phyloP scores from a whole-genome alignment of 2,113 vertebrate species.

The Poicephalus gulielmi region DNA sequence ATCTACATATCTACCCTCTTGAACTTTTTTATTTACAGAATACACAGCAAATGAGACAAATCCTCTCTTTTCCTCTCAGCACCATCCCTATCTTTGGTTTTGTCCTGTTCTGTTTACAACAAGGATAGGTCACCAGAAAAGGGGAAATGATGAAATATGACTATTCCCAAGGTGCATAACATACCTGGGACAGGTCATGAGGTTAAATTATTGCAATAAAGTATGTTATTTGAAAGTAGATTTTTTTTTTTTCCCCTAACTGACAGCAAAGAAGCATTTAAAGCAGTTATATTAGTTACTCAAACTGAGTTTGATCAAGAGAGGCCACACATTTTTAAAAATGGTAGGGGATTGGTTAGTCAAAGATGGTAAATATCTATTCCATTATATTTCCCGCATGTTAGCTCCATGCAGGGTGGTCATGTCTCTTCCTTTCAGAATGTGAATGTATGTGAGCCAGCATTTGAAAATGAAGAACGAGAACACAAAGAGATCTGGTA shows the following conservation, averaged over 20 bases:
- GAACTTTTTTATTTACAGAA: background rate
- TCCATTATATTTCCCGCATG: background rate
- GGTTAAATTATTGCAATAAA: background rate
- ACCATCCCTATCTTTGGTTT: background rate
- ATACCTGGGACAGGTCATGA: background rate
- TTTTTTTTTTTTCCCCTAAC: background rate
- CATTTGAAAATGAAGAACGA: background rate
- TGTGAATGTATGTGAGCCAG: background rate
- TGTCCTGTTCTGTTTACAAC: background rate
- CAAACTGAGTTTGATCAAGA: background rate
- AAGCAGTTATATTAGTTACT: background rate
- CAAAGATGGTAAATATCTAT: background rate
- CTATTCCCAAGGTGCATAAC: background rate
- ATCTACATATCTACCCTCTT: background rate
- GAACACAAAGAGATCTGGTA: background rate
- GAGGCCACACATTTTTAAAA: rapidly evolving
- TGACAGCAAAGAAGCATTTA: background rate
- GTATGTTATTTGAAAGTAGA: too few species aligned
- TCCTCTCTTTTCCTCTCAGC: too few species aligned
- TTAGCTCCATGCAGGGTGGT: background rate
- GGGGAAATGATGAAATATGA: rapidly evolving
- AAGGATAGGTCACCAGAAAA: background rate
- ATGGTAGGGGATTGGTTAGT: background rate
- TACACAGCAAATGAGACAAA: background rate
- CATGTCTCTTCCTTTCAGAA: background rate